Conservation (phyloP, 2,797 vertebrate species). For the Fratercula arctica region DNA sequence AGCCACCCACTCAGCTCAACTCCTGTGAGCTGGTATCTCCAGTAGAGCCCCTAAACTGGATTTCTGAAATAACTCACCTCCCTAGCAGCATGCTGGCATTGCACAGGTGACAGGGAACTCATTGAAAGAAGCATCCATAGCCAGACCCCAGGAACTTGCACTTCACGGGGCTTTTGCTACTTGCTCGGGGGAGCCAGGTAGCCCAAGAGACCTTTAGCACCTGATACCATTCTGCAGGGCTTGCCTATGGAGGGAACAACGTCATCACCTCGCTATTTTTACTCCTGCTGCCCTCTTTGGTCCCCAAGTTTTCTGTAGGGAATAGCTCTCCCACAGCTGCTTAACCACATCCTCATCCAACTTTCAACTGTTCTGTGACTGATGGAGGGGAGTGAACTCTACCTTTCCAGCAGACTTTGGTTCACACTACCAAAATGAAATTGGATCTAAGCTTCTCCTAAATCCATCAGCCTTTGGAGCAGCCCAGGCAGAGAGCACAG, state of each 20-base stretch:
- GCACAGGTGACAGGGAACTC: background rate
- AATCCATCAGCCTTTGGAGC: background rate
- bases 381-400: background rate
- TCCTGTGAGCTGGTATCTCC: background rate
- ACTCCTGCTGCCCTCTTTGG: background rate
- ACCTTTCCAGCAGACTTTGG: background rate
- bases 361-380: background rate
- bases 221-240: background rate
- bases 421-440: background rate
- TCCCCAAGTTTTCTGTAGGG: background rate
- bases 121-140: background rate
- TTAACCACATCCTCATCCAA: background rate
- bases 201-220: background rate
- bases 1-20: background rate
- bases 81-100: background rate
- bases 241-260: background rate
- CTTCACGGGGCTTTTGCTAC: background rate
- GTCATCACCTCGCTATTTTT: background rate
- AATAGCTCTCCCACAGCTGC: background rate
- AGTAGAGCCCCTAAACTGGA: background rate
- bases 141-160: rapidly evolving
- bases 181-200: background rate
- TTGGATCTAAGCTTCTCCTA: background rate
- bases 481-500: background rate
- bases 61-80: background rate